Conservation (phyloP, 2,113 vertebrate genomes). For the Oncorhynchus keta region DNA sequence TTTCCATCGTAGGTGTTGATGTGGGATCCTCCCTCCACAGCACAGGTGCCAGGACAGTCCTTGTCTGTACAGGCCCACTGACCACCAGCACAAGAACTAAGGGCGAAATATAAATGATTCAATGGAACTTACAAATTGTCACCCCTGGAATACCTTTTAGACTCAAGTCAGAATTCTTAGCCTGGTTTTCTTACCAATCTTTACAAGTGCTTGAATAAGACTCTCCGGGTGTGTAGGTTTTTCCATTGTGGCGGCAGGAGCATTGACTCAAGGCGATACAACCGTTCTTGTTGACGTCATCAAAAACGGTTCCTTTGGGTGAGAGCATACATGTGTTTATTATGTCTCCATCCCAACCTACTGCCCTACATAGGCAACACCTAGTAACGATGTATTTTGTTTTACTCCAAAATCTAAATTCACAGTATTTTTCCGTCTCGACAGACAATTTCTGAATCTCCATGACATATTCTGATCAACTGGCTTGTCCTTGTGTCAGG, state of each 20-base stretch:
- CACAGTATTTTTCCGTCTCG: too few relatives aligned
- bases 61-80: conserved; percentile 69
- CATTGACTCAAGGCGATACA: conserved; percentile 75
- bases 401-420: too few relatives aligned
- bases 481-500: too few relatives aligned
- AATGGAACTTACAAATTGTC: neutral
- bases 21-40: conserved; percentile 78
- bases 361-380: too few relatives aligned
- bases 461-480: too few relatives aligned
- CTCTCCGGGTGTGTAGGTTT: conserved; percentile 71
- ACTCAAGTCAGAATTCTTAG: neutral
- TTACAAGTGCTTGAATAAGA: conserved; percentile 74
- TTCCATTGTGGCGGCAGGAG: conserved; percentile 76
- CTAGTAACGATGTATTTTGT: too few relatives aligned
- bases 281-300: conserved; percentile 75
- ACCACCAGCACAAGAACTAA: conserved; percentile 69
- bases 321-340: neutral
- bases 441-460: too few relatives aligned
- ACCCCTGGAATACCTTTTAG: neutral
- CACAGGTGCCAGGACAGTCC: conserved; percentile 70
- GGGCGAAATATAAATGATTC: neutral
- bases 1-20: conserved; percentile 80
- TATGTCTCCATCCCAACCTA: neutral
- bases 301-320: conserved; percentile 76
- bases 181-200: conserved; percentile 70